phyloP scores from a whole-genome alignment of 30 jellyfish, hydroid and myxozoan genomes.

The Chrysaora quinquecirrha region DNA sequence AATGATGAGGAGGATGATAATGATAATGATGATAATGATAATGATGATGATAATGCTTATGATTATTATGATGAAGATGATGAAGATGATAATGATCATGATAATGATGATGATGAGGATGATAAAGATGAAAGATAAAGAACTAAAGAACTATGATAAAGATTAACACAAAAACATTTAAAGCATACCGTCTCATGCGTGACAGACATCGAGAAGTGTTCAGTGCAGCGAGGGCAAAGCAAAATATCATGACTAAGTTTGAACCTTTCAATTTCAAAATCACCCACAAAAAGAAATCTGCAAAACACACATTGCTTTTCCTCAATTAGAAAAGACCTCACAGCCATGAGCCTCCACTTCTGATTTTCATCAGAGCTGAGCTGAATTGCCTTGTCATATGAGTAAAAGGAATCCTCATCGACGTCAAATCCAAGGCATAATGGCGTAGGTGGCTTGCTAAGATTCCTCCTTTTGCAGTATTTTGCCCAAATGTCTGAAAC shows the following conservation, averaged over 20 bases:
- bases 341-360: slow-evolving; percentile 65
- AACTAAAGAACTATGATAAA: no score
- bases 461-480: slow-evolving; percentile 35
- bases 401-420: slow-evolving; percentile 8
- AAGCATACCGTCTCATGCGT: slow-evolving; percentile 64
- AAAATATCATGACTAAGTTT: slow-evolving; percentile 37
- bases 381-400: slow-evolving; percentile 56
- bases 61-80: no score
- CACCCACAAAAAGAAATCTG: slow-evolving; percentile 11
- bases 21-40: no score
- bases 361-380: slow-evolving; percentile 19
- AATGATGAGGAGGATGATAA: no score
- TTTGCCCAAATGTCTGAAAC: slow-evolving; percentile 47
- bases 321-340: slow-evolving; percentile 20
- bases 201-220: slow-evolving; percentile 34
- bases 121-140: no score
- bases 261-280: background rate
- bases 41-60: no score
- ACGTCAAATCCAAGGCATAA: slow-evolving; percentile 51
- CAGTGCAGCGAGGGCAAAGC: slow-evolving; percentile 54
- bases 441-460: slow-evolving; percentile 44
- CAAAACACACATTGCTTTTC: slow-evolving; percentile 57
- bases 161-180: no score
- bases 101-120: no score
- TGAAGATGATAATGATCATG: no score